Evolutionary conservation across 1,140 invertebrate genomes (phyloP).

Genomic region (Cheumatopsyche charites): DNA sequence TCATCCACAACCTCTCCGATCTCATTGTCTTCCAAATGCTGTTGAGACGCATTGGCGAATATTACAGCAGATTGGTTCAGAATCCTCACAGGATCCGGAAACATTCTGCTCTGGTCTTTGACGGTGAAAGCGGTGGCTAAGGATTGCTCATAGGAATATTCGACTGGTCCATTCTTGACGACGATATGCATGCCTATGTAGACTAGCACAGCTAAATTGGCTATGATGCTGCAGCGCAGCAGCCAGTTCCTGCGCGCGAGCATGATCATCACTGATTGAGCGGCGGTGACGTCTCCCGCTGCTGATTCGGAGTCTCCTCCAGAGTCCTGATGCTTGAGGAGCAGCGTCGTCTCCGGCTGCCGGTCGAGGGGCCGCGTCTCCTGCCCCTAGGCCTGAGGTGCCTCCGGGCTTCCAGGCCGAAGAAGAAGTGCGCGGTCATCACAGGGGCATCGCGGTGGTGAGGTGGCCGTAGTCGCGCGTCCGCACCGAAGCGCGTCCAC

Average conservation of each 20-base stretch:
- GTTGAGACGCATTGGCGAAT: conserved; percentile 50
- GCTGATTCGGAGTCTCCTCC: background rate
- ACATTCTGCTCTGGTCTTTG: conserved; percentile 50
- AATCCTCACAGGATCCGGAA: conserved; percentile 49
- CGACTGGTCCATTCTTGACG: conserved; percentile 47
- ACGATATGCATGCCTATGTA: conserved; percentile 68
- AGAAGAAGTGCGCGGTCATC: conserved; percentile 41
- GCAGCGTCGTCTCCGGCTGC: background rate
- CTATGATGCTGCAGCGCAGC: conserved; percentile 73
- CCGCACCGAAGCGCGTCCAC: background rate
- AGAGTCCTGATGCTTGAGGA: too few relatives aligned
- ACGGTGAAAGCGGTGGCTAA: conserved; percentile 50
- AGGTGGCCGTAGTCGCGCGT: background rate
- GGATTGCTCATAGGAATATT: conserved; percentile 39
- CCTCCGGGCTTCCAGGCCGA: conserved; percentile 4
- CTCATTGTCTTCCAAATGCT: conserved; percentile 44
- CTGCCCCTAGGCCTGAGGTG: conserved; percentile 45
- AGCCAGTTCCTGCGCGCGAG: conserved; percentile 71
- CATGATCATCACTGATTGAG: conserved; percentile 51
- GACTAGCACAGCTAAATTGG: conserved; percentile 72
- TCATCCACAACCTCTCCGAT: conserved; percentile 39
- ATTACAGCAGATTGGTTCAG: background rate
- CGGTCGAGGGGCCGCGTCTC: conserved; percentile 30
- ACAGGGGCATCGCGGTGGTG: conserved; percentile 35
- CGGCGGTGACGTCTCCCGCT: background rate